phyloP scores from a whole-genome alignment of 2,888 invertebrate species.

The Ophion ventricosus region DNA sequence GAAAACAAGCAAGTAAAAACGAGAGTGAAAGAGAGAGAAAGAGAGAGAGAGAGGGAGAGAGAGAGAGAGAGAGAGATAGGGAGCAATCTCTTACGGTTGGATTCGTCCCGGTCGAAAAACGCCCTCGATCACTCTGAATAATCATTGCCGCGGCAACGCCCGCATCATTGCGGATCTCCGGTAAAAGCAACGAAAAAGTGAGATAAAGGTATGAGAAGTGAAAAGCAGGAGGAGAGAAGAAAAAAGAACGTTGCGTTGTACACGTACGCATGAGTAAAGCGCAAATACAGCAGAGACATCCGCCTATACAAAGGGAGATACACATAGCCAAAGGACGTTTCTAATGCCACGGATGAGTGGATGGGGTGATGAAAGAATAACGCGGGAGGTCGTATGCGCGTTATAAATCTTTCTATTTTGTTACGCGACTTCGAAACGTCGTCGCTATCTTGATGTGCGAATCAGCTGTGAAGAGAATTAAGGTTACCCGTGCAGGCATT shows the following conservation, averaged over 20 bases:
- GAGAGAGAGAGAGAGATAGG: conserved; percentile 67
- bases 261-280: conserved; percentile 24
- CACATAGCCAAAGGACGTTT: conserved; percentile 65
- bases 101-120: conserved; percentile 73
- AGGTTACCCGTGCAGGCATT: too few relatives aligned
- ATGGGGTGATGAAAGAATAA: conserved; percentile 42
- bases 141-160: conserved; percentile 74
- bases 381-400: conserved; percentile 9
- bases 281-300: conserved; percentile 49
- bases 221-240: conserved; percentile 39
- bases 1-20: conserved; percentile 1
- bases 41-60: conserved; percentile 62
- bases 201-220: conserved; percentile 24
- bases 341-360: conserved; percentile 65
- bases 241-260: conserved; percentile 31
- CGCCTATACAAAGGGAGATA: conserved; percentile 57
- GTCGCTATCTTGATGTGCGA: background rate
- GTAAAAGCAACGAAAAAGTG: conserved; percentile 55
- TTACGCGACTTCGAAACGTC: background rate
- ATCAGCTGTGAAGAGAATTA: background rate
- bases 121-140: conserved; percentile 80
- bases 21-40: conserved; percentile 45
- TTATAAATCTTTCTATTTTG: conserved; percentile 7
- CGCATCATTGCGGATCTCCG: conserved; percentile 74
- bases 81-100: conserved; percentile 80